Base-by-base conservation (phyloP, 2,797 vertebrate species). In the Morus bassanus region DNA sequence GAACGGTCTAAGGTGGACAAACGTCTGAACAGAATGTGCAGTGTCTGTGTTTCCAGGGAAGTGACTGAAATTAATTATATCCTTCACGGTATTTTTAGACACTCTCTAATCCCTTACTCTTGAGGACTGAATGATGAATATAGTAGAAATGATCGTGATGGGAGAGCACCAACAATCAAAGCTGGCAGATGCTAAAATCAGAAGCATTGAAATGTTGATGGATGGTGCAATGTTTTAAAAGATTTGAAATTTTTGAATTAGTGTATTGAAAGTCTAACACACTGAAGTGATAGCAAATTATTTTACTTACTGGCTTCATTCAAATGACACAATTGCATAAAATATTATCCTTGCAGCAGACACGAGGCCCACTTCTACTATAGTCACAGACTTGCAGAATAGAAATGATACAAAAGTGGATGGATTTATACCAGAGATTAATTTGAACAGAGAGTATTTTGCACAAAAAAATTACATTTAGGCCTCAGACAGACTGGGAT, bases 11-110 rank as follows among this genome's bases (percentile, higher is more conserved):
- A 93, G 75, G 64, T 85, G 81, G 78, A 64, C 88, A 89, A 57
- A 87, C 0, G 1, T 51, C 89, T 82, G 76, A 70, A 87, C 64
- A 89, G 64, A 85, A 85, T 68, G 75, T 89, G 85, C 84, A 74
- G 56, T 31, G 82, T 33, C 73, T 78, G 70, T 6, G 0, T 94
- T 97, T 93, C 92, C 92, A 94, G 86, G 85, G 84, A 93, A 92
- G 63, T 17, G 68, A 78, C 70, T 85, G 77, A 95, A 96, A 95
- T 93, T 91, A 93, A 94, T 96, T 31, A 87, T 54, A 95, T 94
- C 89, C 75, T 89, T 89, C 2, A 0, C 17, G 60, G 18, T 95
- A 95, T 89, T 94, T 97, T 96, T 96, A 97, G 95, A n/a, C 23
- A 11, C 79, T 87, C 64, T 81, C 89, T 96, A 95, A 93, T 81